Evolutionary conservation across 1,140 invertebrate genomes (phyloP), one percentile per base, ranked within the genome.

Genomic region (Pseudomyrmex gracilis): DNA sequence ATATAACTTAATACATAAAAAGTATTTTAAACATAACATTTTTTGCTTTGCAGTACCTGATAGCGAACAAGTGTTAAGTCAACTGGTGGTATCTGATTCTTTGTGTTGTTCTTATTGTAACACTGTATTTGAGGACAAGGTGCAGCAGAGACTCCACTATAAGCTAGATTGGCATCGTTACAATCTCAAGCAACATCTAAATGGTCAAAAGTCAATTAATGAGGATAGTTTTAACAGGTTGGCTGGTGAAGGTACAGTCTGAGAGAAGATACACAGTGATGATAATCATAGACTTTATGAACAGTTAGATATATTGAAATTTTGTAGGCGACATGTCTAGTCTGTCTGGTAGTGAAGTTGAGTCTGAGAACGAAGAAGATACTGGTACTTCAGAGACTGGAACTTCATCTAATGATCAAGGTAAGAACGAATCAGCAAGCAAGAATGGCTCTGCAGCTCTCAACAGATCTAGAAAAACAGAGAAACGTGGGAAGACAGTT

Each of bases 91-190:
- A 67, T 94, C 95, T 2, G 94, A 95, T 71, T 94, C 91, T 3
- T 85, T 95, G 60, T 93, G 93, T 77, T 96, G 95, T 85, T 95
- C 95, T 1, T 95, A 95, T 89, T 96, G 95, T 68, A 94, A 93
- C 49, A 90, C 94, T 1, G 86, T 92, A 24, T 96, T 96, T 89
- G 90, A 93, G 22, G 92, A 95, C 89, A 88, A 95, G 71, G 80
- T 89, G 20, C 90, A 94, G 61, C 95, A 96, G 85, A 88, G 95
- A 73, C 87, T 94, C 20, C 96, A 97, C 92, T 97, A 96, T 87
- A 96, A 96, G 90, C 93, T 96, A 49, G 96, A 97, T 92, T 97
- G 96, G 96, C 96, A 97, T 91, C 93, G 96, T 15, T 97, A 96
- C 87, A 97, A 97, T 93, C 91, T 97, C n/a, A 96, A 97, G 90